Evolutionary conservation across 1,140 invertebrate species (phyloP).

Genomic region (Watersipora subatra): DNA sequence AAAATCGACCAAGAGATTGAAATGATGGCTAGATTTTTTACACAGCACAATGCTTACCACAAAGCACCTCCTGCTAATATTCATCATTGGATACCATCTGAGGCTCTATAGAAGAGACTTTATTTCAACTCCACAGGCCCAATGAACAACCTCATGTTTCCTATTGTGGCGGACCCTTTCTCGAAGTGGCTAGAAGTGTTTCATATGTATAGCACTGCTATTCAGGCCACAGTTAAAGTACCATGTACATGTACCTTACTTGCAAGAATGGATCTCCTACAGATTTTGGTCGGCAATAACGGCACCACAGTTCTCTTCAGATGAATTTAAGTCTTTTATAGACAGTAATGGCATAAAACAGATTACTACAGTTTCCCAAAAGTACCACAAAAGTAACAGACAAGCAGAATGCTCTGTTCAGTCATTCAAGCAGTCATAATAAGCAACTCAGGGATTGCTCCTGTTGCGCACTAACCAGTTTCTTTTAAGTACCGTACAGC

Average conservation of each 20-base stretch:
- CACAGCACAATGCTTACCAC: background rate
- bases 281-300: background rate
- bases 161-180: background rate
- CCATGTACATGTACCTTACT: background rate
- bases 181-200: background rate
- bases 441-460: too few species aligned
- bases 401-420: background rate
- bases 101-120: background rate
- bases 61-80: background rate
- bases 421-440: background rate
- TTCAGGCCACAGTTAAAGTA: background rate
- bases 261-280: background rate
- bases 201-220: background rate
- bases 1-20: background rate
- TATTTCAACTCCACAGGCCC: background rate
- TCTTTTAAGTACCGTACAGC: too few species aligned
- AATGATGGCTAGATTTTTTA: background rate
- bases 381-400: background rate
- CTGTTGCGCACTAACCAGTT: too few species aligned
- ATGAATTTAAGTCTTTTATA: background rate
- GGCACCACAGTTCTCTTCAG: background rate
- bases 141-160: background rate
- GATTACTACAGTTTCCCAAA: background rate
- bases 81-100: background rate
- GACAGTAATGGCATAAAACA: background rate